A percentile compares a stretch with the other conserved stretches of the same genome.
Conservation (phyloP, 2,888 invertebrate genomes). For the Nudaria mundana region DNA sequence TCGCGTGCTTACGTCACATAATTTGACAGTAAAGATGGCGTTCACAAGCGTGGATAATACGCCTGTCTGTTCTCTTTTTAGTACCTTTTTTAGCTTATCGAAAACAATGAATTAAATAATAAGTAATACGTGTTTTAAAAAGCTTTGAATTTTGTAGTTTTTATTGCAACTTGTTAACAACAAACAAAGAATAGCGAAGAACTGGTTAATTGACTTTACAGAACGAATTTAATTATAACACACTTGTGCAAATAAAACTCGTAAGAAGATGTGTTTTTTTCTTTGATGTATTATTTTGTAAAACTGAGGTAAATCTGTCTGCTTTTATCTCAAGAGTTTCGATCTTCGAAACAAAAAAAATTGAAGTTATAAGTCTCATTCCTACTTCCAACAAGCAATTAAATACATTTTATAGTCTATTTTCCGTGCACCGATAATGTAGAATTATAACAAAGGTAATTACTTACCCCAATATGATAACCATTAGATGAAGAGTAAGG, state of each 20-base stretch:
- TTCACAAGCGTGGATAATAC: conserved; percentile 30
- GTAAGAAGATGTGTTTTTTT: no score
- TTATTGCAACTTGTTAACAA: conserved; percentile 26
- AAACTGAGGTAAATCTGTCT: no score
- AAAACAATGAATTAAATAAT: conserved; percentile 30
- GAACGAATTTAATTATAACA: no score
- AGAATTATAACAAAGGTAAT: conserved; percentile 47
- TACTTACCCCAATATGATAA: conserved; percentile 34
- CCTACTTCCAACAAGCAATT: neutral
- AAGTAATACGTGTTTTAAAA: conserved; percentile 16
- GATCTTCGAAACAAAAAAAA: no score
- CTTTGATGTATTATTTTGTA: no score
- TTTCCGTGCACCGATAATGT: no score
- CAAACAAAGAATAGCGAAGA: conserved; percentile 14
- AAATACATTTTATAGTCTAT: neutral
- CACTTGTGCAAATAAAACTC: no score
- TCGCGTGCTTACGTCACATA: conserved; percentile 37
- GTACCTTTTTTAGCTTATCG: conserved; percentile 10
- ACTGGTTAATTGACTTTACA: conserved; percentile 3
- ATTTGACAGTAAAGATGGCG: conserved; percentile 28
- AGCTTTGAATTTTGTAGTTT: conserved; percentile 12
- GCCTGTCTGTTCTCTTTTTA: conserved; percentile 15
- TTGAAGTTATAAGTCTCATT: no score
- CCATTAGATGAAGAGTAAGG: conserved; percentile 42
- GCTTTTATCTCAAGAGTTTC: no score